Base-by-base conservation (phyloP, 2,797 vertebrate genomes). In the Amblyopsis hoosieri region DNA sequence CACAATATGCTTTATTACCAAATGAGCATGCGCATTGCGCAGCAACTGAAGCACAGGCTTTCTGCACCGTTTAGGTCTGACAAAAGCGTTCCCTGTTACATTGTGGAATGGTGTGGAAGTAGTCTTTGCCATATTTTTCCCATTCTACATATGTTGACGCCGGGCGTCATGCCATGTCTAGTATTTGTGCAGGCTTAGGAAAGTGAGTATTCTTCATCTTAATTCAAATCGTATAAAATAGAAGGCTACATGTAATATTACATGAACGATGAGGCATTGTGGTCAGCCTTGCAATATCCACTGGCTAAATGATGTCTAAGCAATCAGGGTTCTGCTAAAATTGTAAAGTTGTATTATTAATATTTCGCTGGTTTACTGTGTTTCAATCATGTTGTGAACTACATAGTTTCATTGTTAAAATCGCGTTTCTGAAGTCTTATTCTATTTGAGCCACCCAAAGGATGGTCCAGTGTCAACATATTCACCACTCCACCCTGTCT, bases 1-100 rank as follows among this genome's bases (percentile, higher is more conserved):
- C 89, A 66, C 49, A 8, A 74, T 86, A 60, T 85, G 1, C 48
- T 76, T 64, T 62, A 58, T 9, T 42, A 9, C 3, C 2, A 3
- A 2, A 0, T 0, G 54, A 70, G 76, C 88, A 60, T 67, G 88
- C 85, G 88, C 65, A 60, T 0, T 67, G 88, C 85, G 87, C 65
- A 62, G 0, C 52, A 31, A 1, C 3, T 58, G 8, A 3, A 51
- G 64, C 62, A 75, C 69, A 23, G 70, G 72, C 52, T 78, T 70
- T 61, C 14, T 2, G 46, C 60, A 19, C 29, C 17, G 45, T 46
- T 33, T 7, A 50, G 65, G 66, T 49, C 29, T 64, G 19, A 9
- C 8, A 37, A 65, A 23, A 42, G 37, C 75, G 47, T 51, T 58
- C 33, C 61, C 11, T 3, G 75, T 42, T 19, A 58, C 17, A 47